Percentiles rank a stretch among this genome's conserved stretches.
phyloP scores from a whole-genome alignment of 2,113 vertebrate species.

The Probosciger aterrimus region DNA sequence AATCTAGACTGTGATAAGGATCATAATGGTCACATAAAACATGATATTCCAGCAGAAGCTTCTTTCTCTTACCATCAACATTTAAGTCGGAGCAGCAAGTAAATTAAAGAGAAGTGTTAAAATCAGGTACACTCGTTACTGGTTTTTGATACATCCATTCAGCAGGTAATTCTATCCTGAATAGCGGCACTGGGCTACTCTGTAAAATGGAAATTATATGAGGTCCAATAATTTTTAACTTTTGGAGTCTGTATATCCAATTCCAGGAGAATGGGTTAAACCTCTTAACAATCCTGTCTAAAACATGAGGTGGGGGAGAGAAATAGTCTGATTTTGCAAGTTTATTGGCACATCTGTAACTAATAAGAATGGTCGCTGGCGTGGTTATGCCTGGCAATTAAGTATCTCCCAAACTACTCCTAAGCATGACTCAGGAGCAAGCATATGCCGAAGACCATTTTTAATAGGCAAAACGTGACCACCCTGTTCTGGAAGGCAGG shows the following conservation, averaged over 20 bases:
- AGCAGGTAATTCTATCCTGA: not conserved
- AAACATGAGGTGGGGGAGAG: not conserved
- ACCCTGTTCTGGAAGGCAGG: not conserved
- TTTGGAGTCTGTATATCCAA: not conserved
- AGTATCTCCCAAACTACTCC: not conserved
- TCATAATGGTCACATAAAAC: not conserved
- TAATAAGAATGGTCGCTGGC: not conserved
- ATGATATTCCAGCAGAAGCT: not conserved
- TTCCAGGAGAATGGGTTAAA: not conserved
- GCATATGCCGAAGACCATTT: not conserved
- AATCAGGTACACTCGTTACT: not conserved
- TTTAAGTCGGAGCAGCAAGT: not conserved
- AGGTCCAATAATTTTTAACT: not conserved
- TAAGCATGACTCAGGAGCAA: not conserved
- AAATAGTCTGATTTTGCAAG: not conserved
- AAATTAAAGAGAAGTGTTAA: not conserved
- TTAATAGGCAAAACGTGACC: not conserved
- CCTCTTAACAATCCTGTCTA: not conserved
- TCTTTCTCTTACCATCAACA: not conserved
- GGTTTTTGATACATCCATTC: not conserved
- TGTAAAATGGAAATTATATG: not conserved
- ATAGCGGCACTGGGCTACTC: not conserved
- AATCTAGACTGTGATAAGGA: not conserved
- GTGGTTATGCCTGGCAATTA: not conserved
- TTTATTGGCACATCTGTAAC: not conserved